Conservation (phyloP, 2,888 invertebrate species). For the Azorinus chamasolen region DNA sequence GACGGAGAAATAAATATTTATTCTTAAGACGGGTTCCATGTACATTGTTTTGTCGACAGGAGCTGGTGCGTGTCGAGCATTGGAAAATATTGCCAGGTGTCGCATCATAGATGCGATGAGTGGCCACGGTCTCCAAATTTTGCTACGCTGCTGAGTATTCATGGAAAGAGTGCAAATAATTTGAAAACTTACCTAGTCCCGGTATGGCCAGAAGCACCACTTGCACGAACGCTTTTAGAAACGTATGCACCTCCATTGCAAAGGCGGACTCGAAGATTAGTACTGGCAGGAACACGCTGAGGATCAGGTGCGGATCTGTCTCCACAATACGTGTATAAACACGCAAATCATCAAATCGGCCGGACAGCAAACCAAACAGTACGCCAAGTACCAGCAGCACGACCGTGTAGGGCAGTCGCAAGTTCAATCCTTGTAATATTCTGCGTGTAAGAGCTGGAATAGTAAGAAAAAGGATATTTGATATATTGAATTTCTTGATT, state of each 20-base stretch:
- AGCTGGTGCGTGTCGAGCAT: no score
- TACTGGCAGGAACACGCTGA: slow-evolving; percentile 86
- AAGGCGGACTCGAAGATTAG: slow-evolving; percentile 87
- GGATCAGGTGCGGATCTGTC: slow-evolving; percentile 84
- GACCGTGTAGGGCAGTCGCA: slow-evolving; percentile 86
- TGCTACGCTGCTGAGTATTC: no score
- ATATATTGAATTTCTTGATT: no score
- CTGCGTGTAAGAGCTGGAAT: slow-evolving; percentile 76
- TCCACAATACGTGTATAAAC: slow-evolving; percentile 75
- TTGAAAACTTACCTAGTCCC: slow-evolving; percentile 80
- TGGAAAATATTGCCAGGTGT: no score
- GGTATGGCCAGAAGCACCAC: slow-evolving; percentile 84
- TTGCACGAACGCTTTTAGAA: slow-evolving; percentile 84
- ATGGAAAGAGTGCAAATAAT: no score
- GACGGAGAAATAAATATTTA: no score
- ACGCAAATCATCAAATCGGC: slow-evolving; percentile 66
- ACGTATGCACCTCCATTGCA: slow-evolving; percentile 86
- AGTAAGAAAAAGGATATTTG: background rate
- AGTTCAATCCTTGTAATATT: slow-evolving; percentile 68
- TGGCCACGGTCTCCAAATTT: no score
- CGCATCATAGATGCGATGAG: no score
- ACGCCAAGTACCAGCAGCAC: slow-evolving; percentile 85
- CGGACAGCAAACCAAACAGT: slow-evolving; percentile 80
- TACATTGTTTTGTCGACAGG: no score
- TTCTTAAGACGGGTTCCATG: no score